Percentiles rank a stretch among this genome's conserved stretches.
Evolutionary conservation across 2,797 vertebrate genomes (phyloP).

Genomic region (Acanthis flammea): DNA sequence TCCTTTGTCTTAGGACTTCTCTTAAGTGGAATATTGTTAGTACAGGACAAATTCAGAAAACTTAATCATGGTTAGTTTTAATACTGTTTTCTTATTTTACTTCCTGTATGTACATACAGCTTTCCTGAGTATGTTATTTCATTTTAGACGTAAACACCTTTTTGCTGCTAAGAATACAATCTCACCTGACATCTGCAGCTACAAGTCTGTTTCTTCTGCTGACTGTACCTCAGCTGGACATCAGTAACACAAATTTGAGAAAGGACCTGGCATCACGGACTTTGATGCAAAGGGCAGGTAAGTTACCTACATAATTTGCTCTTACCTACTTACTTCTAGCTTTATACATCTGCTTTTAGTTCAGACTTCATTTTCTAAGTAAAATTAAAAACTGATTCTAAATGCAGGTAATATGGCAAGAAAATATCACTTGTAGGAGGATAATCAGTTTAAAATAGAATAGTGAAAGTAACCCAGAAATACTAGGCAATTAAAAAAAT

Average conservation of each 20-base stretch:
- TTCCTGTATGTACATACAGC: neutral
- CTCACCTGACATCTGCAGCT: neutral
- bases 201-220: neutral
- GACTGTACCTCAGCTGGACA: neutral
- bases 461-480: neutral
- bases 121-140: neutral
- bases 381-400: neutral
- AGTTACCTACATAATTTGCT: neutral
- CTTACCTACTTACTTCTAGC: neutral
- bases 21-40: neutral
- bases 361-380: neutral
- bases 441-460: conserved; percentile 17
- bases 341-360: neutral
- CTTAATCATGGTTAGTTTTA: neutral
- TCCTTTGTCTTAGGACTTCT: neutral
- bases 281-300: neutral
- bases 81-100: neutral
- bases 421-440: neutral
- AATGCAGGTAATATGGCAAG: neutral
- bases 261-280: neutral
- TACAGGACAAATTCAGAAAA: neutral
- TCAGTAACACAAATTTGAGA: neutral
- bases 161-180: neutral
- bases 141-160: neutral
- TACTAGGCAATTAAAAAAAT: neutral